Base-by-base conservation (phyloP, 2,113 vertebrate species). In the Bos indicus region DNA sequence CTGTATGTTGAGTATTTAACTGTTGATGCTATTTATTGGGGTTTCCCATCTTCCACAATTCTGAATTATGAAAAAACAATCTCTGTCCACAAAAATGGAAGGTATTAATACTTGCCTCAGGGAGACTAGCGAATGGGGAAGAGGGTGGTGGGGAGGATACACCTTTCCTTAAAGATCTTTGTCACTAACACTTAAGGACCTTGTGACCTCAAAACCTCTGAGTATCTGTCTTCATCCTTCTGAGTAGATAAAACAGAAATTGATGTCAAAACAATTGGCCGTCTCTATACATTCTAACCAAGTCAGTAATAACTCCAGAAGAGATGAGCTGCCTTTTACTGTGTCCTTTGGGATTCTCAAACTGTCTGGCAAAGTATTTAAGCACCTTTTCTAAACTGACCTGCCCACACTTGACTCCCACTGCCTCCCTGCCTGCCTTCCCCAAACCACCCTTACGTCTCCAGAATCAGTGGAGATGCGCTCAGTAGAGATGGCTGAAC, bases 121-220 rank as follows among this genome's bases (percentile, higher is more conserved):
- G 9, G 7, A 91, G 26, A 95, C 3, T 52, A 15, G 85, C 16
- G 15, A 36, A 96, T 14, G 26, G 2, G 7, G 15, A 46, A 21
- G 3, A 74, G 2, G 13, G 15, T 88, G 62, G 4, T 56, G 13
- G 36, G 14, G 5, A 71, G 9, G 12, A 92, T 57, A 6, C 3
- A 16, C 4, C 59, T 93, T 90, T 94, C 64, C 56, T 96, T 93
- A 74, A 82, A 93, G 2, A 46, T 87, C 21, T 94, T 64, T 90
- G 56, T 77, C 25, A 87, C 36, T 95, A 91, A 93, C 28, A 89
- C 15, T 30, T 83, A 89, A 62, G 28, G 25, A 67, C 3, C 6
- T 36, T 92, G 25, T 67, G 2, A 71, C 19, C 17, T 52, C 12
- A n/a, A 95, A 89, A 64, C 1, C 13, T 52, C 88, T 96, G 33